Evolutionary conservation across 1,140 invertebrate genomes (phyloP), one percentile per base, ranked within the genome.

Genomic region (Oncopodura yosiiana): DNA sequence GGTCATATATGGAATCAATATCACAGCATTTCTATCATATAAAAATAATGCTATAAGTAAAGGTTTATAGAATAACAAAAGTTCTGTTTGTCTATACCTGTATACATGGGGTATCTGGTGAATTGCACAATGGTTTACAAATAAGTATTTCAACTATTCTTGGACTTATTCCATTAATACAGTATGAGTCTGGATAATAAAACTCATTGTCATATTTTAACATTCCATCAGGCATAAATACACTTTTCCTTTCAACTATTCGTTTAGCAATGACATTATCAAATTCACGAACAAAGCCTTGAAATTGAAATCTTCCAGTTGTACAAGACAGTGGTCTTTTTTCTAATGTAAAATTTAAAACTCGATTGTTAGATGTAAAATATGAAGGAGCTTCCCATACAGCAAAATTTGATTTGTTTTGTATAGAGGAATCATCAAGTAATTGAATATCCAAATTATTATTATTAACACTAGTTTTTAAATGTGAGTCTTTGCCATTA

Each of bases 11-110:
- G 16, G 50, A 46, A 30, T 56, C 41, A 8, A 56, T 43, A 18
- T 41, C 51, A 45, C 54, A 56, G 41, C 54, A 56, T 36, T 56
- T 56, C 23, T n/a, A n/a, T n/a, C n/a, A n/a, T n/a, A n/a, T n/a
- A n/a, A n/a, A n/a, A n/a, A n/a, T n/a, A n/a, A n/a, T n/a, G n/a
- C n/a, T n/a, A n/a, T n/a, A n/a, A n/a, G n/a, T n/a, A n/a, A n/a
- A n/a, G n/a, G n/a, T n/a, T n/a, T n/a, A n/a, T n/a, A n/a, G n/a
- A n/a, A n/a, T n/a, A n/a, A n/a, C n/a, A n/a, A n/a, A n/a, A n/a
- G n/a, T n/a, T n/a, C n/a, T n/a, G n/a, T n/a, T n/a, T n/a, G n/a
- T n/a, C n/a, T n/a, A n/a, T n/a, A n/a, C n/a, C n/a, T 49, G 27
- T 8, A 56, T 50, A 41, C 54, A 56, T 19, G 54, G 54, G 6